Evolutionary conservation across 2,888 invertebrate genomes (phyloP).

Genomic region (Drosophila mimica): DNA sequence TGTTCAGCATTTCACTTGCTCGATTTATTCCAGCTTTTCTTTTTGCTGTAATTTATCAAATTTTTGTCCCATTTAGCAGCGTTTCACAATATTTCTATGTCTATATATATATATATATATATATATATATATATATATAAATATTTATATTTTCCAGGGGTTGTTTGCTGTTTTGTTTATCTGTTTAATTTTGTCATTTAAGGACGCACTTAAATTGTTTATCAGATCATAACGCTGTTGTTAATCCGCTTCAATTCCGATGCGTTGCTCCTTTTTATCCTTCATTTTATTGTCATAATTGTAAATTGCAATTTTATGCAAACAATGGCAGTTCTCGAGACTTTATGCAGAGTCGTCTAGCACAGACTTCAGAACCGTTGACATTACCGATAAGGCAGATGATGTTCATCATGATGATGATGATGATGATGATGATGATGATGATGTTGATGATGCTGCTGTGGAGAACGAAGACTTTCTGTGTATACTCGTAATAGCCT

Average conservation of each 20-base stretch:
- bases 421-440: slow-evolving; percentile 8
- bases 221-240: slow-evolving; percentile 36
- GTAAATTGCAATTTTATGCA: slow-evolving; percentile 84
- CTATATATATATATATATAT: background rate
- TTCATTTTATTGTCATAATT: slow-evolving; percentile 77
- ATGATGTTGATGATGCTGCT: slow-evolving; percentile 1
- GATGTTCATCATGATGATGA: slow-evolving; percentile 17
- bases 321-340: slow-evolving; percentile 64
- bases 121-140: no score
- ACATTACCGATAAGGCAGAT: slow-evolving; percentile 68
- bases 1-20: slow-evolving; percentile 24
- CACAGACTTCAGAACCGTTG: slow-evolving; percentile 52
- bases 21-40: slow-evolving; percentile 26
- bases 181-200: slow-evolving; percentile 49
- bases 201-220: slow-evolving; percentile 52
- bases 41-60: slow-evolving; percentile 66
- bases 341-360: slow-evolving; percentile 11
- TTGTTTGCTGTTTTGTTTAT: slow-evolving; percentile 27
- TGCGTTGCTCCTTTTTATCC: slow-evolving; percentile 37
- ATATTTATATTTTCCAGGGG: slow-evolving; percentile 26
- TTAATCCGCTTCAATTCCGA: slow-evolving; percentile 49
- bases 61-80: slow-evolving; percentile 71
- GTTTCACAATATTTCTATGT: slow-evolving; percentile 38
- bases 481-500: slow-evolving; percentile 51
- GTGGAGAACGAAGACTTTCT: slow-evolving; percentile 30